These are phyloP conservation scores for Falco biarmicus DNA, from an alignment of 2,797 vertebrate genomes.

Conservation along the genomic window DNA sequence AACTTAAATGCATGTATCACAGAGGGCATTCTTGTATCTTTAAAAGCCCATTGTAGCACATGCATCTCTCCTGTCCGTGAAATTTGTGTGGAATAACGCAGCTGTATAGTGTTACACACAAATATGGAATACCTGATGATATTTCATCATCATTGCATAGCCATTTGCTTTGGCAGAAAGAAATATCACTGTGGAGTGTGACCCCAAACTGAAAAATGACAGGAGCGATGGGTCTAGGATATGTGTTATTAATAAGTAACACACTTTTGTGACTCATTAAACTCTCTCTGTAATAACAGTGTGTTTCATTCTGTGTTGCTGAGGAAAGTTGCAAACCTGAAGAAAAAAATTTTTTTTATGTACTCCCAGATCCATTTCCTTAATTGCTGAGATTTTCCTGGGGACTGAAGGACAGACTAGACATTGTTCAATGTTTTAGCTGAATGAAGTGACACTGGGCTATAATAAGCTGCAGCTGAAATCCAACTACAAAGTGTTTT, in stretches of 20 bases:
- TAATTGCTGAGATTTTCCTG: neutral
- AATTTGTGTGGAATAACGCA: neutral
- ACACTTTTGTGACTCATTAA: neutral
- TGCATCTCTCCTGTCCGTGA: neutral
- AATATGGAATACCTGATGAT: neutral
- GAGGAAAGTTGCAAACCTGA: neutral
- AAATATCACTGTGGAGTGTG: neutral
- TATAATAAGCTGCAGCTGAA: neutral
- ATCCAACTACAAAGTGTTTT: slow-evolving; percentile 8
- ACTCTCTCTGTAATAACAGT: neutral
- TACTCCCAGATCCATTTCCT: neutral
- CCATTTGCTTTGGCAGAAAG: neutral
- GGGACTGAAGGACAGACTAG: neutral
- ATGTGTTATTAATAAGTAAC: neutral
- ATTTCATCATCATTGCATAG: neutral
- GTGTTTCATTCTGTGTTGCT: neutral
- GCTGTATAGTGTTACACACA: neutral
- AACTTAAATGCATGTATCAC: neutral
- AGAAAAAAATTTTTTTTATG: neutral
- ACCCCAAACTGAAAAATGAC: neutral
- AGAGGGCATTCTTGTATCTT: neutral
- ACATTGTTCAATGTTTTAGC: neutral
- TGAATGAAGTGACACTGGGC: neutral
- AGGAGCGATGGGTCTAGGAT: neutral
- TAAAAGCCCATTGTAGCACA: neutral